Base-by-base conservation (phyloP, 2,797 vertebrate genomes). In the Cyclura pinguis region DNA sequence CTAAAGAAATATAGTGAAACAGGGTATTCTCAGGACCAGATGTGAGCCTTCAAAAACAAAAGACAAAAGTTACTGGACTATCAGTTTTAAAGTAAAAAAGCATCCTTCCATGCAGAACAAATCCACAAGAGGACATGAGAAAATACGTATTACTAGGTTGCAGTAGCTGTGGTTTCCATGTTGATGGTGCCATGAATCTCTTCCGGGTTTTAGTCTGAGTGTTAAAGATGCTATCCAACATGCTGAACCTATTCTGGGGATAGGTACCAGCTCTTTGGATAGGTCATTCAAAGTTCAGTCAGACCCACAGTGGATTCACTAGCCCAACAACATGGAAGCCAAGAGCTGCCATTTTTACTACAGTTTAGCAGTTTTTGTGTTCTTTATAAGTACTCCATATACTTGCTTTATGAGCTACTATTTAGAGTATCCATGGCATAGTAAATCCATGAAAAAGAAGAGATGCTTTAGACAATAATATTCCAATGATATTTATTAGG, bases 1-100 rank as follows among this genome's bases (percentile, higher is more conserved):
- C 99, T 97, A 99, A 97, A 94, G 98, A 97, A 12, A 99, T 96
- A 24, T 99, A 99, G 96, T 99, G 99, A 96, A 99, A 99, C 92
- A 99, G 97, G 3, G 98, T 99, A 95, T 99, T 99, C 96, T 99
- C 99, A 77, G 98, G 96, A 35, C 99, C 99, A 0, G 98, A 98
- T 1, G 98, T 98, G 89, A 99, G 96, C 94, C 99, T 99, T 95
- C 38, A 83, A 88, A 69, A 92, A 35, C 6, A 73, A 27, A 91
- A 83, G n/a, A 57, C 91, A 88, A 22, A 47, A 83, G 50, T 86
- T 0, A 86, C 47, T 88, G 76, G 72, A 50, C 62, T 20, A 78
- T 69, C 29, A 77, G 3, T 3, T 20, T 0, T 32, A 76, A 57
- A 88, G 57, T 50, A 90, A 52, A 1, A 42, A 90, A 90, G 76